Conservation (phyloP, 1,140 invertebrate species). For the Halesus radiatus region DNA sequence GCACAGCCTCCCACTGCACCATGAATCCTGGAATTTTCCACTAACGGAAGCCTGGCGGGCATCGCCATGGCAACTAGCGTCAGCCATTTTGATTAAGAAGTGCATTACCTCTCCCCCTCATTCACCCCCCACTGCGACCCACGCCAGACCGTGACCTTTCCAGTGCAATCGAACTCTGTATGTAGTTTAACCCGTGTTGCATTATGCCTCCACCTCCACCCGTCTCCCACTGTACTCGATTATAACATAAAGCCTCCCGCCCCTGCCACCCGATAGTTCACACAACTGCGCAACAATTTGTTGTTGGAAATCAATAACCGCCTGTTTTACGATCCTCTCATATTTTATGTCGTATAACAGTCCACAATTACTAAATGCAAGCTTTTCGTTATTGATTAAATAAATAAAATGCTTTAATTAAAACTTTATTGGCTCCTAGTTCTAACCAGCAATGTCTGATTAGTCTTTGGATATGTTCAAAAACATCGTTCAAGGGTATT, state of each 20-base stretch:
- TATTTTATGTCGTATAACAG: neutral
- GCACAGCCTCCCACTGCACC: conserved; percentile 22
- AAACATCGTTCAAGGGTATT: no score
- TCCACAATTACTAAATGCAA: no score
- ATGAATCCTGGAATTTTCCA: conserved; percentile 34
- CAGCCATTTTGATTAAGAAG: conserved; percentile 39
- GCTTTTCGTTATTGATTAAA: no score
- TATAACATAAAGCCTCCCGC: no score
- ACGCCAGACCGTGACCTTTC: conserved; percentile 25
- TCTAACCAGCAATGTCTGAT: no score
- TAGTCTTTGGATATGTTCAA: no score
- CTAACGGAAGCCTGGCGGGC: conserved; percentile 6
- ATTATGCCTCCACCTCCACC: neutral
- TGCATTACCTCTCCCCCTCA: conserved; percentile 31
- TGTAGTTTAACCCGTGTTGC: conserved; percentile 7
- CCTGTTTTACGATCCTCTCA: no score
- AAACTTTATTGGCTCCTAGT: no score
- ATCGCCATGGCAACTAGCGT: conserved; percentile 34
- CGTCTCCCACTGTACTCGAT: neutral
- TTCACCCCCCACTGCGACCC: neutral
- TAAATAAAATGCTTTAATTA: no score
- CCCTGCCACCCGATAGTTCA: neutral
- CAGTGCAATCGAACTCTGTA: conserved; percentile 26
- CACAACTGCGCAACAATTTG: conserved; percentile 11
- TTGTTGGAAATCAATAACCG: no score